Base-by-base conservation (phyloP, 2,888 invertebrate species). In the Leucoma salicis region DNA sequence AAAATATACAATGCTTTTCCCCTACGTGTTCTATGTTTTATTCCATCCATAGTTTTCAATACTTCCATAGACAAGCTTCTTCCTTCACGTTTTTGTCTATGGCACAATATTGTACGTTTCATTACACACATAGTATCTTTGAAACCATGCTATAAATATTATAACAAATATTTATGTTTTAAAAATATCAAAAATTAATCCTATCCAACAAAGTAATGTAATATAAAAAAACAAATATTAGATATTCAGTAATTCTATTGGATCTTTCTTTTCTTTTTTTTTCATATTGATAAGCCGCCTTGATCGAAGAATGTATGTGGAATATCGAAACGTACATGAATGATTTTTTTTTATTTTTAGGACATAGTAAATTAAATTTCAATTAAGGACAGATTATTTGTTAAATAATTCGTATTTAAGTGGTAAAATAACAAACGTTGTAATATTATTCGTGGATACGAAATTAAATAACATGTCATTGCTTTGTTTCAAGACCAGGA, bases 401-500 rank as follows among this genome's bases (percentile, higher is more conserved):
- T 81, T 76, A 81, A 85, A 78, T 82, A 78, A 67, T 72, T 74
- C 65, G 66, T 63, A 74, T 71, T 78, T 29, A 77, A 77, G 70
- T 67, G 71, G 63, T 78, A 71, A 75, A 78, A 67, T 63, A 64
- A 65, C 61, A 70, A 56, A 70, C 66, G 65, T 74, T 74, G 57
- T 58, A 57, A 63, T 67, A 59, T 58, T 73, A 74, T 73, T 69
- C 74, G 82, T 86, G 81, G 62, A 74, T 66, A 70, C 21, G 57
- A 72, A 78, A 78, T 72, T 74, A 78, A 76, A 77, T 78, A 81
- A 82, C 68, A 89, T 89, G 88, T 81, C 82, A 83, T 82, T 85
- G 86, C 87, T 87, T 87, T 87, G 85, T 88, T 87, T 81, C 70
- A 82, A 80, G 70, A 82, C 81, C 81, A 86, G 85, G 86, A 88